Evolutionary conservation across 1,140 invertebrate genomes (phyloP).

Genomic region (Apis florea): DNA sequence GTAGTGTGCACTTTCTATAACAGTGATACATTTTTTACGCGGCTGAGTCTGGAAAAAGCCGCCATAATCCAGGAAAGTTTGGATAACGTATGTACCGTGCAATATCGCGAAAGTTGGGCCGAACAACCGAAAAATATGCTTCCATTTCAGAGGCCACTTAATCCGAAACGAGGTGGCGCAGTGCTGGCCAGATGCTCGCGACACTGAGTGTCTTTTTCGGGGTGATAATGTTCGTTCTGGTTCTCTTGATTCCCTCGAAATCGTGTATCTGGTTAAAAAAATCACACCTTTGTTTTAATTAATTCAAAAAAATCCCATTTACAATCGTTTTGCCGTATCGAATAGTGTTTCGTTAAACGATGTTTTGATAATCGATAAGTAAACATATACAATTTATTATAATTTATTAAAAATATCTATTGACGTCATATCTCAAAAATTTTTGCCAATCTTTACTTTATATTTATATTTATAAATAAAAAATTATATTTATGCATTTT

Average conservation of each 20-base stretch:
- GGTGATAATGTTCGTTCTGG: constrained; percentile 36
- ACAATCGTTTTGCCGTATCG: too few relatives aligned
- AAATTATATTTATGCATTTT: too few relatives aligned
- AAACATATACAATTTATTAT: too few relatives aligned
- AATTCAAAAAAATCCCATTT: too few relatives aligned
- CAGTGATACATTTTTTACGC: constrained; percentile 45
- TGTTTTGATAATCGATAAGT: too few relatives aligned
- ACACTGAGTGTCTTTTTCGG: constrained; percentile 37
- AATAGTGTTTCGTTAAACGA: too few relatives aligned
- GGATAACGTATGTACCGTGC: constrained; percentile 46
- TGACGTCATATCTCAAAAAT: too few relatives aligned
- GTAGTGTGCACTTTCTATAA: background rate
- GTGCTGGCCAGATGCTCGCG: constrained; percentile 47
- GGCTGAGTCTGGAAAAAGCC: background rate
- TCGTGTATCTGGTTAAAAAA: background rate
- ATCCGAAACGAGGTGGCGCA: constrained; percentile 48
- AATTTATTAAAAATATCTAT: too few relatives aligned
- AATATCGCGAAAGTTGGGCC: constrained; percentile 39
- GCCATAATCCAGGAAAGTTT: constrained; percentile 40
- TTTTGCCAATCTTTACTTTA: too few relatives aligned
- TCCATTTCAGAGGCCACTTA: constrained; percentile 46
- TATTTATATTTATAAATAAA: too few relatives aligned
- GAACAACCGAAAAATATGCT: constrained; percentile 45
- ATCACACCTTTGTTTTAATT: too few relatives aligned
- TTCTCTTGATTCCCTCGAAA: background rate